Base-by-base conservation (phyloP, 2,888 invertebrate species). In the Lithosia quadra region DNA sequence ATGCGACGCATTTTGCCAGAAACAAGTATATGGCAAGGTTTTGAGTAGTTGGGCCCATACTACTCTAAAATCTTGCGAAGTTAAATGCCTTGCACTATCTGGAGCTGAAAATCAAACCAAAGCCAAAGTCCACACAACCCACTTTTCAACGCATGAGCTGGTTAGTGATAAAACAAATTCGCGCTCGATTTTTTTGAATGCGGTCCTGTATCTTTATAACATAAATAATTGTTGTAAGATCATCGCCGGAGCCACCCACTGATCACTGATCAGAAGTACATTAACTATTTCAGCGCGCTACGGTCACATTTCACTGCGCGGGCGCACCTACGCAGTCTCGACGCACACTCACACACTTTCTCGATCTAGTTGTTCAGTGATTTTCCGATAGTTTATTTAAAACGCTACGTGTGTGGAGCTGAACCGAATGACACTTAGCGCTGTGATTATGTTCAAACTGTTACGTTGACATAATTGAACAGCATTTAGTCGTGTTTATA, bases 211-310 rank as follows among this genome's bases (percentile, higher is more conserved):
- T 53, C 39, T 33, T 55, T 18, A 63, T 4, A 10, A 56, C n/a
- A 59, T 65, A 59, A 70, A 70, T 63, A 53, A 58, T 13, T 33
- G 55, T 13, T 22, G 55, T 63, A 55, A 63, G 33, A 59, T 39
- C 49, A 63, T 63, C 63, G 63, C 36, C 60, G 69, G 73, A 67
- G 69, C 79, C 86, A 81, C 85, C 86, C 78, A 86, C 85, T 83
- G 82, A 86, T 85, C 78, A 86, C 85, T 83, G 82, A 86, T 85
- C 84, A 80, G 82, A 82, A 84, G 73, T 73, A 82, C 80, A 82
- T 84, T 82, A 82, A 81, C 78, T 75, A 76, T 79, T 79, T 77
- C 75, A 81, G 76, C 69, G 68, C 61, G 72, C 76, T 76, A 75
- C 75, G 79, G 75, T 80, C 80, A 81, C 80, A 84, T 83, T 84